phyloP scores from a whole-genome alignment of 2,797 vertebrate genomes.

The Gallirallus australis region DNA sequence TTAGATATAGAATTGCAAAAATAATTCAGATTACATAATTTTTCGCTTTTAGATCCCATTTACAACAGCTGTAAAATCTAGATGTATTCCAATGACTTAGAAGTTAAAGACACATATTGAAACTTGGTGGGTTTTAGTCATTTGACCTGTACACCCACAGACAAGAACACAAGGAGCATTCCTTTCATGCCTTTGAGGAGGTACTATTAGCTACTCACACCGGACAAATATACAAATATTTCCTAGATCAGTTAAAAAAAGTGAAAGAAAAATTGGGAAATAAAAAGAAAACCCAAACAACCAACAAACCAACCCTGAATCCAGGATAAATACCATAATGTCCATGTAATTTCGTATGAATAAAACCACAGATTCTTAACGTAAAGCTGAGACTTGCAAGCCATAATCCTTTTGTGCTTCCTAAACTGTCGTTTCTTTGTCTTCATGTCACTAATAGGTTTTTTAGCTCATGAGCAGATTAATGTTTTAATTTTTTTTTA shows the following conservation, averaged over 20 bases:
- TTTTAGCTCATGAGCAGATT: constrained; percentile 7
- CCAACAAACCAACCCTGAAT: not conserved
- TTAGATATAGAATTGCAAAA: not conserved
- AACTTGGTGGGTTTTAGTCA: not conserved
- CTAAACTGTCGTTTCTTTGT: not conserved
- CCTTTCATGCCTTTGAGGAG: not conserved
- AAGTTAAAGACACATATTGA: not conserved
- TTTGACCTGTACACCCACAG: not conserved
- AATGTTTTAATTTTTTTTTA: constrained; percentile 40
- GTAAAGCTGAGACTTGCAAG: constrained; percentile 4
- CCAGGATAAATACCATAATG: not conserved
- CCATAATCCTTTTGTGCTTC: not conserved
- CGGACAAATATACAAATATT: not conserved
- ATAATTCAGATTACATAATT: not conserved
- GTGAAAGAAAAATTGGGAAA: not conserved
- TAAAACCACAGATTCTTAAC: not conserved
- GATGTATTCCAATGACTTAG: not conserved
- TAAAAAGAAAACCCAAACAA: not conserved
- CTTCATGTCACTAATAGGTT: not conserved
- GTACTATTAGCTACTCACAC: not conserved
- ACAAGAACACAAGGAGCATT: not conserved
- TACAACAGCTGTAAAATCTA: constrained; percentile 11
- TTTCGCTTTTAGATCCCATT: constrained; percentile 2
- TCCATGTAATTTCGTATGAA: constrained; percentile 27
- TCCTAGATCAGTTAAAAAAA: not conserved